phyloP scores from a whole-genome alignment of 2,113 vertebrate species.

The Apodemus sylvaticus region DNA sequence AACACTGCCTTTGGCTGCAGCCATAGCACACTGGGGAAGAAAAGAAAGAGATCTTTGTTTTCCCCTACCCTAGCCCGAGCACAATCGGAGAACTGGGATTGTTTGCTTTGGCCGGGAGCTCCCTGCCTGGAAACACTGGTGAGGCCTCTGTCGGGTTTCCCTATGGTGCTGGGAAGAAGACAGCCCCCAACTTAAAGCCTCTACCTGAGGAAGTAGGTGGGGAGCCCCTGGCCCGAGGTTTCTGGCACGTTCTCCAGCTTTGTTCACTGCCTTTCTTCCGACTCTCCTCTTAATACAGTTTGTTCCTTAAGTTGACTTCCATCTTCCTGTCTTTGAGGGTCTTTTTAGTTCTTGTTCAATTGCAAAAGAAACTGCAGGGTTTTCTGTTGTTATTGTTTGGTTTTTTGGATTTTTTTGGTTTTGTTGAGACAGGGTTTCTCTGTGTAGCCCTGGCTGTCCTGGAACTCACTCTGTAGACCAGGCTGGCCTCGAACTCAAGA shows the following conservation, averaged over 20 bases:
- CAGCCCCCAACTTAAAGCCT: constrained; percentile 53
- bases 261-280: constrained; percentile 49
- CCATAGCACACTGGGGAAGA: constrained; percentile 65
- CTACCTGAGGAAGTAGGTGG: constrained; percentile 61
- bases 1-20: constrained; percentile 79
- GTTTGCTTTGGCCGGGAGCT: constrained; percentile 79
- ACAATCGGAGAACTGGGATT: constrained; percentile 77
- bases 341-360: constrained; percentile 28
- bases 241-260: constrained; percentile 50
- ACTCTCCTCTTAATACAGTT: constrained; percentile 1
- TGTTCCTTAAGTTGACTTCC: constrained; percentile 35
- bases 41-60: constrained; percentile 83
- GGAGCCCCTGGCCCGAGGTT: constrained; percentile 1
- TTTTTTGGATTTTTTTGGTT: no score
- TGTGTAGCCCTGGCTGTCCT: no score
- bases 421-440: no score
- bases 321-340: constrained; percentile 60
- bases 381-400: no score
- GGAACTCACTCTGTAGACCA: no score
- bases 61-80: constrained; percentile 73
- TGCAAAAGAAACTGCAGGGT: constrained; percentile 45
- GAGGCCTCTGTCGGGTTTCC: constrained; percentile 73
- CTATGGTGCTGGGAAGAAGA: constrained; percentile 46
- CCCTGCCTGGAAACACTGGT: constrained; percentile 67
- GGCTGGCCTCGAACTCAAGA: no score